Evolutionary conservation across 2,888 invertebrate genomes (phyloP).

Genomic region (Cryptophagus acutangulus): DNA sequence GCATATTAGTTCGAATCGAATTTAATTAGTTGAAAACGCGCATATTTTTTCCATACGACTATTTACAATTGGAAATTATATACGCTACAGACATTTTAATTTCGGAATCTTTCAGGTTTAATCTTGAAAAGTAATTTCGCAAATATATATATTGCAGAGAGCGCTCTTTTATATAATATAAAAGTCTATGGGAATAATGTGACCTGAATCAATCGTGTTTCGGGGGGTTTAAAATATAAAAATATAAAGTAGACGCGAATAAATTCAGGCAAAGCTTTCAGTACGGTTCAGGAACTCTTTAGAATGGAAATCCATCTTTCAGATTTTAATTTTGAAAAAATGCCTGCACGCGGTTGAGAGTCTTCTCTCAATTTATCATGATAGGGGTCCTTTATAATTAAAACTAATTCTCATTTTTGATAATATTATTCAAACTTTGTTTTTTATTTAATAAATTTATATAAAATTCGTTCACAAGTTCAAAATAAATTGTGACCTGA

Average conservation of each 20-base stretch:
- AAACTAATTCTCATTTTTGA: too few species aligned
- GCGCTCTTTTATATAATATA: conserved; percentile 5
- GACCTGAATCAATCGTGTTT: conserved; percentile 4
- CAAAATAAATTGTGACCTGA: too few species aligned
- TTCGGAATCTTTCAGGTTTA: not conserved
- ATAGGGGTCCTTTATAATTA: too few species aligned
- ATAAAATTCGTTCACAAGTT: too few species aligned
- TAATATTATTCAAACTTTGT: too few species aligned
- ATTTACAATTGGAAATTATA: too few species aligned
- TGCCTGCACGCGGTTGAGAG: not conserved
- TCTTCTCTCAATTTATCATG: not conserved
- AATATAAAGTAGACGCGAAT: not conserved
- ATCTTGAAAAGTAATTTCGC: conserved; percentile 6
- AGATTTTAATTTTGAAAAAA: conserved; percentile 6
- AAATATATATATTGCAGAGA: conserved; percentile 3
- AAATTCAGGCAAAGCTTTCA: not conserved
- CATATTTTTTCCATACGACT: too few species aligned
- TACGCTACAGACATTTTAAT: too few species aligned
- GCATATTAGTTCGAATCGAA: too few species aligned
- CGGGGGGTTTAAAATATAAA: not conserved
- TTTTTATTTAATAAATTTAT: too few species aligned
- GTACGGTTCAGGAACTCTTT: conserved; percentile 5
- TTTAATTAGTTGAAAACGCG: too few species aligned
- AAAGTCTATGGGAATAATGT: too few species aligned
- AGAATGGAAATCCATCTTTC: conserved; percentile 7